A percentile compares a stretch with the other conserved stretches of the same genome.
Evolutionary conservation across 2,888 invertebrate species (phyloP).

Genomic region (Acrobasis suavella): DNA sequence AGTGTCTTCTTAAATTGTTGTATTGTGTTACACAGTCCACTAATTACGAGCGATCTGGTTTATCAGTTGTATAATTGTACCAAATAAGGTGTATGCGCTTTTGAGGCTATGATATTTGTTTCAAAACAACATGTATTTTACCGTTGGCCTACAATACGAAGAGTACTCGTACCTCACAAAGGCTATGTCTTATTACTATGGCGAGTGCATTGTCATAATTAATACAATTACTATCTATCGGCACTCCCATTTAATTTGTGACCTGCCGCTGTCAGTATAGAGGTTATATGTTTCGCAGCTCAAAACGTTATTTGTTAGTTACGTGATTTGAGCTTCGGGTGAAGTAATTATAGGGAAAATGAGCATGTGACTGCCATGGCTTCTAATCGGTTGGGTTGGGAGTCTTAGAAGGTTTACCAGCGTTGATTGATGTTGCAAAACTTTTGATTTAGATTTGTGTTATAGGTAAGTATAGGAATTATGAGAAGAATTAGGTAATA

Average conservation of each 20-base stretch:
- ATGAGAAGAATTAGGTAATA: too few species aligned
- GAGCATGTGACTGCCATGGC: not conserved
- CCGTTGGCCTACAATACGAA: constrained; percentile 34
- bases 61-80: too few species aligned
- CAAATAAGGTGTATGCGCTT: too few species aligned
- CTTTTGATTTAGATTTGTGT: too few species aligned
- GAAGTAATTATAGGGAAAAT: constrained; percentile 11
- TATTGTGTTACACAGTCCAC: too few species aligned
- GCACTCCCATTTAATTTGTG: constrained; percentile 42
- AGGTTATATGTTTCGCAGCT: constrained; percentile 9
- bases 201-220: constrained; percentile 61
- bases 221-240: constrained; percentile 57
- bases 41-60: too few species aligned
- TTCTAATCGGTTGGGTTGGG: not conserved
- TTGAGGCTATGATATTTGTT: too few species aligned
- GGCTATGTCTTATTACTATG: constrained; percentile 57
- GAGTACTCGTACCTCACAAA: constrained; percentile 53
- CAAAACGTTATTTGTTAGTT: constrained; percentile 11
- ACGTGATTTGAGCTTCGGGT: constrained; percentile 7
- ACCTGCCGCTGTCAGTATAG: constrained; percentile 27
- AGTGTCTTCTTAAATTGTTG: too few species aligned
- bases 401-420: too few species aligned
- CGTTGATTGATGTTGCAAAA: too few species aligned
- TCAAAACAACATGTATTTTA: too few species aligned
- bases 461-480: too few species aligned